A percentile compares a stretch with the other conserved stretches of the same genome.
These are phyloP conservation scores for Frieseomelitta varia DNA, from an alignment of 1,140 invertebrate genomes.

Conservation along the genomic window DNA sequence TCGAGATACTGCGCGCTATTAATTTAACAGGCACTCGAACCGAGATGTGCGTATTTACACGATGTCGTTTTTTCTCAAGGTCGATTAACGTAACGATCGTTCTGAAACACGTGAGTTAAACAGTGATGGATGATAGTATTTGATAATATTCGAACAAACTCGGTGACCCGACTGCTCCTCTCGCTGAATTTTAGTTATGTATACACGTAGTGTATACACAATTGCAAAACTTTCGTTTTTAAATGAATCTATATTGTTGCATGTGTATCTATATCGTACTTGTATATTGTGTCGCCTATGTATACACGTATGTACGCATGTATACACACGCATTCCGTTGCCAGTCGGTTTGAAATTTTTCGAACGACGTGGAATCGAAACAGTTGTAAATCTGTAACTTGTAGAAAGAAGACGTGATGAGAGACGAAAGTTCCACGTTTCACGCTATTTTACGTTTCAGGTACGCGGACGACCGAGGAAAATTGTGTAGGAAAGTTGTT, in stretches of 20 bases:
- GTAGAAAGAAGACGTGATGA: too few species aligned
- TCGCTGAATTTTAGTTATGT: background rate
- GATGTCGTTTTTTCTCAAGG: background rate
- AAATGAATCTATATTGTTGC: too few species aligned
- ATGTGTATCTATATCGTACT: too few species aligned
- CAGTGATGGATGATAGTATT: background rate
- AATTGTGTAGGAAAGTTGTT: background rate
- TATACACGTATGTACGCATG: background rate
- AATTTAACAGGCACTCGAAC: constrained; percentile 14
- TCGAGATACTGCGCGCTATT: constrained; percentile 29
- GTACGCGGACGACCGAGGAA: too few species aligned
- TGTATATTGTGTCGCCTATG: too few species aligned
- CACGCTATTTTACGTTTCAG: too few species aligned
- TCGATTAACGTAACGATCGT: background rate
- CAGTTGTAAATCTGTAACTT: too few species aligned
- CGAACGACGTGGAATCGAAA: too few species aligned
- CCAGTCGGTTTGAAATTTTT: too few species aligned
- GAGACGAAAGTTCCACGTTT: too few species aligned
- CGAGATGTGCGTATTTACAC: background rate
- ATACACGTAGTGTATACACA: background rate
- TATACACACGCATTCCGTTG: too few species aligned
- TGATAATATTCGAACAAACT: background rate
- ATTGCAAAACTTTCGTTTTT: too few species aligned
- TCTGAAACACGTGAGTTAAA: background rate
- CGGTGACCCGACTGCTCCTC: background rate